Evolutionary conservation across 2,888 invertebrate species (phyloP), one percentile per base, ranked within the genome.

Genomic region (Ashinkailepas kermadecensis): DNA sequence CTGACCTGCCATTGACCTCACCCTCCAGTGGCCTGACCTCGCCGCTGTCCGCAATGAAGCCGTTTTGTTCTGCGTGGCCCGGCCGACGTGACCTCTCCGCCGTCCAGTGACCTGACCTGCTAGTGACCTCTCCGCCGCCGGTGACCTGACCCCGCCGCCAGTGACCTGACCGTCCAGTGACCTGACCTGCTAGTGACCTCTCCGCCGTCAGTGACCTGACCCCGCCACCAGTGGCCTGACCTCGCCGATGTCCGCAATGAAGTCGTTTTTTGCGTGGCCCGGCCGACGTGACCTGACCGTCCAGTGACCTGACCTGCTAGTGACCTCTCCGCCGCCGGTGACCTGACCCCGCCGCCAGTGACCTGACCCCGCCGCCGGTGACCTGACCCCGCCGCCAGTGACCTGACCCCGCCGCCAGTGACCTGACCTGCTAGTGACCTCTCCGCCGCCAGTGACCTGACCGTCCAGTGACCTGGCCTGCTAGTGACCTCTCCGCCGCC

Each of bases 311-410:
- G 62, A n/a, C 23, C n/a, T n/a, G n/a, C n/a, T n/a, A n/a, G n/a
- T n/a, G n/a, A n/a, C n/a, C n/a, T n/a, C n/a, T n/a, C 94, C 94
- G n/a, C 54, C 8, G 78, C 78, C 78, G n/a, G 23, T n/a, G 39
- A 39, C 39, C 39, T 39, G 39, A 39, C 39, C 11, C 15, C 70
- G 12, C 15, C 39, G 13, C 15, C n/a, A n/a, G n/a, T n/a, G n/a
- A n/a, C n/a, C n/a, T n/a, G n/a, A n/a, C n/a, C 88, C 94, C 94
- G n/a, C 54, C 8, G 78, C 78, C 78, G n/a, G 23, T n/a, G 39
- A 39, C 39, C 39, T 39, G 39, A 39, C 39, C 39, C 39, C 39
- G 39, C 39, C 39, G 39, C 39, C 39, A 39, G 39, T 39, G 64
- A 64, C 64, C 21, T 64, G 64, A 64, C 64, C 64, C 64, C 64